Evolutionary conservation across 2,888 invertebrate genomes (phyloP).

Genomic region (Lamproptera curius): DNA sequence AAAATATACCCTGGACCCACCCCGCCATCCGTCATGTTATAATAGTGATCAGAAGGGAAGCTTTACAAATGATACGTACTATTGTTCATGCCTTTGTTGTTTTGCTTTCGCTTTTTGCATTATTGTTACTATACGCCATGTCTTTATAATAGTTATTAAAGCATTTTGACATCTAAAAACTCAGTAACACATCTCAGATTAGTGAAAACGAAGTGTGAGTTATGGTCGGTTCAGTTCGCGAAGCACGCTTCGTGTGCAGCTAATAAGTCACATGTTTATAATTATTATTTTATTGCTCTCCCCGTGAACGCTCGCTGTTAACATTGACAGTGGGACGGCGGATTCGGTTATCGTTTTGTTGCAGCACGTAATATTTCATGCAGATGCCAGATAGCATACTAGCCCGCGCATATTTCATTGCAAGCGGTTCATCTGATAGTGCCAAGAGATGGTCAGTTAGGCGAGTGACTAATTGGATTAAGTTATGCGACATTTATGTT

Average conservation of each 20-base stretch:
- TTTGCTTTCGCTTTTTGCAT: constrained; percentile 51
- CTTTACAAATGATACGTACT: constrained; percentile 76
- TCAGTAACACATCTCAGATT: background rate
- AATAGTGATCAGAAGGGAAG: constrained; percentile 75
- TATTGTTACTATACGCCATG: constrained; percentile 38
- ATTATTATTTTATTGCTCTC: constrained; percentile 74
- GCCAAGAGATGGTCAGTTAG: too few species aligned
- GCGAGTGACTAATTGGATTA: too few species aligned
- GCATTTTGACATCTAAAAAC: constrained; percentile 27
- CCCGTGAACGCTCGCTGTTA: constrained; percentile 66
- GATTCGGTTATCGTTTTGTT: constrained; percentile 31
- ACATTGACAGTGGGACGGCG: constrained; percentile 50
- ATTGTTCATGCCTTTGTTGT: constrained; percentile 73
- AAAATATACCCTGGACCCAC: constrained; percentile 47
- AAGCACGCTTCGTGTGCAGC: constrained; percentile 49
- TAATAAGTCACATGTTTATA: constrained; percentile 76
- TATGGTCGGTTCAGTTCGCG: constrained; percentile 11
- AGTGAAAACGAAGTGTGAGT: constrained; percentile 1
- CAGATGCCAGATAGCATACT: background rate
- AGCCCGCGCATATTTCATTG: too few species aligned
- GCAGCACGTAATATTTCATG: background rate
- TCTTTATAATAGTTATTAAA: constrained; percentile 19
- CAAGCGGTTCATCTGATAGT: too few species aligned
- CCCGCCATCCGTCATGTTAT: constrained; percentile 71
- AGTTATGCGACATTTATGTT: too few species aligned